These are phyloP conservation scores for Nestor notabilis DNA, from an alignment of 2,113 vertebrate genomes.

Conservation along the genomic window DNA sequence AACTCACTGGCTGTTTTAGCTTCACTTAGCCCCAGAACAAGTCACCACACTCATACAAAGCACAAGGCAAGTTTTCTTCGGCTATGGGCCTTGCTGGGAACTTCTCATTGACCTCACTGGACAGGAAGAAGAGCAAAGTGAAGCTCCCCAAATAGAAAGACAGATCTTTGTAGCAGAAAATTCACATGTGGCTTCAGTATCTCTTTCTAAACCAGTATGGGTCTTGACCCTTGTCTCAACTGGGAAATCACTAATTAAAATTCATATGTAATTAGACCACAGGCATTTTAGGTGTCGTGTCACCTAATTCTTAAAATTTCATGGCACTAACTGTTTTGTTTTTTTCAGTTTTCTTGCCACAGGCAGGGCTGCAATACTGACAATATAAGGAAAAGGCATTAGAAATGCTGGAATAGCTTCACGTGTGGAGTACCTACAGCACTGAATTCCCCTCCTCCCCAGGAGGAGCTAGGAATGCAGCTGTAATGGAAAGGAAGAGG, in stretches of 20 bases:
- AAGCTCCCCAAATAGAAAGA: not conserved
- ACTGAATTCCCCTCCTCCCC: not conserved
- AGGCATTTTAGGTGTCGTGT: not conserved
- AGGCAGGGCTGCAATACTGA: not conserved
- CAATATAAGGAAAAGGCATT: not conserved
- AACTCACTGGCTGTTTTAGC: not conserved
- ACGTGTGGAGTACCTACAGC: not conserved
- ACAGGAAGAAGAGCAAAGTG: not conserved
- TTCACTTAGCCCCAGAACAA: not conserved
- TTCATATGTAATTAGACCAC: not conserved
- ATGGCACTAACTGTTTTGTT: not conserved
- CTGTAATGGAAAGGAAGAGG: not conserved
- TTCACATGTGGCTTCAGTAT: not conserved
- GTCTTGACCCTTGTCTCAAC: not conserved
- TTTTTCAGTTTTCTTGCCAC: not conserved
- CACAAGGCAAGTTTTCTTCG: not conserved
- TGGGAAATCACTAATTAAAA: not conserved
- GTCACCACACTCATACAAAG: not conserved
- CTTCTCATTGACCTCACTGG: not conserved
- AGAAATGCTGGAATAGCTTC: not conserved
- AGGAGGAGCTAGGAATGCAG: not conserved
- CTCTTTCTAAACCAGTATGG: not conserved
- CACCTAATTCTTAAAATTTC: not conserved
- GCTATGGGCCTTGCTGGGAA: not conserved
- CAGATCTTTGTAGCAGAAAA: not conserved